Evolutionary conservation across 1,140 invertebrate genomes (phyloP).

Genomic region (Pseudomyrmex dendroicus): DNA sequence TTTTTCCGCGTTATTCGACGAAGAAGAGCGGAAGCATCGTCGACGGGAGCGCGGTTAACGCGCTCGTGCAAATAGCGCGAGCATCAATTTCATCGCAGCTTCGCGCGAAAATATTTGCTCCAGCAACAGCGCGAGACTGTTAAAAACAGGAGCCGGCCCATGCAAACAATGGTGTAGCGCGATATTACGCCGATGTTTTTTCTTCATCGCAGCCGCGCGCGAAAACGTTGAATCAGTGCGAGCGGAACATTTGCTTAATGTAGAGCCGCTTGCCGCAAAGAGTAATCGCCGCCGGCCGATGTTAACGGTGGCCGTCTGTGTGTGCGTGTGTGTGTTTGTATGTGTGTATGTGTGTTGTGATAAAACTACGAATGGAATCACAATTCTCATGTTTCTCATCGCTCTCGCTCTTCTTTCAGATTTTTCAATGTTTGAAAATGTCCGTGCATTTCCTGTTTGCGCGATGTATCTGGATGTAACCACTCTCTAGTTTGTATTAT

Average conservation of each 20-base stretch:
- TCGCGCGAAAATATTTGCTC: conserved; percentile 39
- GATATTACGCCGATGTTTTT: conserved; percentile 19
- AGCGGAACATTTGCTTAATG: neutral
- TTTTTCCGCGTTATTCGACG: neutral
- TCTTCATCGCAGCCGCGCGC: neutral
- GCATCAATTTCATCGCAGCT: conserved; percentile 11
- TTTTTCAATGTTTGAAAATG: conserved; percentile 1
- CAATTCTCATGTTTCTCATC: neutral
- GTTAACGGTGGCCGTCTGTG: neutral
- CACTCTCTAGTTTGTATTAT: neutral
- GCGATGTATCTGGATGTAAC: neutral
- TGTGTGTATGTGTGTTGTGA: neutral
- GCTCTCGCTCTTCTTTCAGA: neutral
- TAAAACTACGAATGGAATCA: conserved; percentile 23
- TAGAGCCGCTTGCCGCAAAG: conserved; percentile 3
- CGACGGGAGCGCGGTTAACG: neutral
- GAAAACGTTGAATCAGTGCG: conserved; percentile 45
- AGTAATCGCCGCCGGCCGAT: neutral
- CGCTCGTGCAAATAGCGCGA: neutral
- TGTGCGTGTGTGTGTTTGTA: no score
- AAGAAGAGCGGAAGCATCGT: neutral
- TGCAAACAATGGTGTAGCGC: conserved; percentile 26
- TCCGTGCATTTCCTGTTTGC: conserved; percentile 12
- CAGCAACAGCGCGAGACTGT: conserved; percentile 26
- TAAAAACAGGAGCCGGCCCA: conserved; percentile 33